A percentile compares a stretch with the other conserved stretches of the same genome.
phyloP scores from a whole-genome alignment of 2,797 vertebrate genomes.

The Botia kubotai region DNA sequence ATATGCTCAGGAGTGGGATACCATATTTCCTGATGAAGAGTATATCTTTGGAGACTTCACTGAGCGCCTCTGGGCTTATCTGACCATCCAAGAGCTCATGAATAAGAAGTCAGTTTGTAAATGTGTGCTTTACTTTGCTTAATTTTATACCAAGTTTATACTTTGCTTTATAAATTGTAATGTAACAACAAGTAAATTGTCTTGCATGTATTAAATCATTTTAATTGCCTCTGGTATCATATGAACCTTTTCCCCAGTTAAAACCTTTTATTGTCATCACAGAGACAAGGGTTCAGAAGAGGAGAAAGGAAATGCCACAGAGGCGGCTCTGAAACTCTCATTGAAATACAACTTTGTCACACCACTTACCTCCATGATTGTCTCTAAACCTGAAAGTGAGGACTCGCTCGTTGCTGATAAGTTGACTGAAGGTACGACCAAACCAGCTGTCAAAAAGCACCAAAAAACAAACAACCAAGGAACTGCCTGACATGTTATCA shows the following conservation, averaged over 20 bases:
- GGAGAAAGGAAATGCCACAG: conserved; percentile 82
- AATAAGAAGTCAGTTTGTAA: conserved; percentile 75
- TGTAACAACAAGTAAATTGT: no score
- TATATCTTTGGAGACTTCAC: conserved; percentile 91
- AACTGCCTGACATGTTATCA: no score
- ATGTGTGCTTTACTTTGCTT: no score
- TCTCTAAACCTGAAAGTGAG: conserved; percentile 86
- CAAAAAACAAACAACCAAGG: no score
- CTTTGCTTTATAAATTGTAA: no score
- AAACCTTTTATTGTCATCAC: neutral
- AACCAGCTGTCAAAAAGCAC: neutral
- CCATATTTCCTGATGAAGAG: conserved; percentile 76
- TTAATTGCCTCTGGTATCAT: neutral
- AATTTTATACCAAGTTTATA: no score
- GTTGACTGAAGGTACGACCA: conserved; percentile 82
- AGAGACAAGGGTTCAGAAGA: conserved; percentile 78
- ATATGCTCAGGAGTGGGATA: conserved; percentile 69
- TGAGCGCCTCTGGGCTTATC: conserved; percentile 92
- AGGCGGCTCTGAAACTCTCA: conserved; percentile 85
- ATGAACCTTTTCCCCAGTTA: neutral
- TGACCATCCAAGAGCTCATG: conserved; percentile 88
- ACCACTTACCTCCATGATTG: conserved; percentile 95
- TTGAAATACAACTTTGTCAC: conserved; percentile 93
- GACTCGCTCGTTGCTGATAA: conserved; percentile 85
- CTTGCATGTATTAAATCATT: no score